Conservation (phyloP, 92 coral and sea anemone genomes). For the Nematostella vectensis region DNA sequence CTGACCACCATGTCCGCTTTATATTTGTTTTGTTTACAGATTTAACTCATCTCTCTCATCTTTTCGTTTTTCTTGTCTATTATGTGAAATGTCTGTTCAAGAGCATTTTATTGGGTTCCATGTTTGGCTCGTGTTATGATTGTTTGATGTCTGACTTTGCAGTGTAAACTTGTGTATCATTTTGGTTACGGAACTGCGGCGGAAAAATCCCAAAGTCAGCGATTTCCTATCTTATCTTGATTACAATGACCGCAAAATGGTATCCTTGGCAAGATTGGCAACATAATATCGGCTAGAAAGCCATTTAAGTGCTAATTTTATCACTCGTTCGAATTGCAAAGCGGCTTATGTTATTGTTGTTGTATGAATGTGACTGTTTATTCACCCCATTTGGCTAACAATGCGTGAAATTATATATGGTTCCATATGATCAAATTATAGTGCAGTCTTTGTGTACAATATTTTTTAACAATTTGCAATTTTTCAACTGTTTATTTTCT, state of each 20-base stretch:
- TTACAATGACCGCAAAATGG: neutral
- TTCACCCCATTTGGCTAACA: neutral
- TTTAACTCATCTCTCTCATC: too few relatives aligned
- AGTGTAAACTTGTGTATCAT: neutral
- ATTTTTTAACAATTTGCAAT: too few relatives aligned
- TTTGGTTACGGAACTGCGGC: neutral
- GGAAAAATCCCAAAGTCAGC: neutral
- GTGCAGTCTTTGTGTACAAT: too few relatives aligned
- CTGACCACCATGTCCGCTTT: neutral
- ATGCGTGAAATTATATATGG: neutral
- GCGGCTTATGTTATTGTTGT: neutral
- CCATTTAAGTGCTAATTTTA: neutral
- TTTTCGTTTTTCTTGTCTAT: too few relatives aligned
- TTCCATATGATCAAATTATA: too few relatives aligned
- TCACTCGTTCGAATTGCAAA: neutral
- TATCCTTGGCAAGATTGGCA: neutral
- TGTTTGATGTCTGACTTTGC: slow-evolving; percentile 2
- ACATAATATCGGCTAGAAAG: neutral
- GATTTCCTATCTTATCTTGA: neutral
- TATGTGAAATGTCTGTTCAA: neutral
- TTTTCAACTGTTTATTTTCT: too few relatives aligned
- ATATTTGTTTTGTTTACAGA: neutral
- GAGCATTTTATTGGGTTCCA: slow-evolving; percentile 1
- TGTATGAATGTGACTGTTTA: neutral
- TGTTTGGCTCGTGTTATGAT: neutral